These are phyloP conservation scores for Druceiella hillmani DNA, from an alignment of 2,888 invertebrate species.

Conservation along the genomic window DNA sequence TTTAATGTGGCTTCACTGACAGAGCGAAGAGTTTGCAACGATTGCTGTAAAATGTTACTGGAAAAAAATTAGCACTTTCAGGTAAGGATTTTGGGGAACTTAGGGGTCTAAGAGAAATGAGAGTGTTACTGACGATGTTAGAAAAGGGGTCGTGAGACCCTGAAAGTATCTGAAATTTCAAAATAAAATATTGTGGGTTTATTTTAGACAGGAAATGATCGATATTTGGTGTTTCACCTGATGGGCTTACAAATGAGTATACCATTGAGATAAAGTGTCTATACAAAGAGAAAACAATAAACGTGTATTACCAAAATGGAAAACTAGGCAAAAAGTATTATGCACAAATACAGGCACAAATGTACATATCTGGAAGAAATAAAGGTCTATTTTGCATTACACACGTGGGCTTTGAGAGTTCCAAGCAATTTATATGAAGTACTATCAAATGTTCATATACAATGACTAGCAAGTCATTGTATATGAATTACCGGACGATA, in stretches of 20 bases:
- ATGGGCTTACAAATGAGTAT: conserved; percentile 9
- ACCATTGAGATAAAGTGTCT: conserved; percentile 15
- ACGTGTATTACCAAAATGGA: conserved; percentile 5
- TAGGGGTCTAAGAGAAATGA: too few relatives aligned
- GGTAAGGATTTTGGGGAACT: too few relatives aligned
- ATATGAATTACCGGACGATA: too few relatives aligned
- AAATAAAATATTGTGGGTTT: conserved; percentile 7
- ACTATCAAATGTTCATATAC: conserved; percentile 5
- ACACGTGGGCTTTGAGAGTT: conserved; percentile 12
- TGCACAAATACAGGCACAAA: conserved; percentile 12
- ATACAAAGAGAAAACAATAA: conserved; percentile 6
- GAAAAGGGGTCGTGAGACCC: neutral
- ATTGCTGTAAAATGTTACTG: conserved; percentile 19
- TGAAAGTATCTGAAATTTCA: conserved; percentile 4
- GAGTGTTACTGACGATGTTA: too few relatives aligned
- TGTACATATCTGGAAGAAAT: conserved; percentile 3
- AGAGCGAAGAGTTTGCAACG: conserved; percentile 19
- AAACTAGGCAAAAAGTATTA: conserved; percentile 5
- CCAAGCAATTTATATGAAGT: conserved; percentile 11
- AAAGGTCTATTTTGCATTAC: conserved; percentile 16
- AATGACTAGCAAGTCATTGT: too few relatives aligned
- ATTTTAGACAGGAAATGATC: conserved; percentile 3
- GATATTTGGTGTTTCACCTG: conserved; percentile 15
- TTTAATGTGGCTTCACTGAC: conserved; percentile 21
- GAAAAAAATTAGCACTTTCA: conserved; percentile 13